Evolutionary conservation across 2,113 vertebrate species (phyloP).

Genomic region (Megaceryle maxima): DNA sequence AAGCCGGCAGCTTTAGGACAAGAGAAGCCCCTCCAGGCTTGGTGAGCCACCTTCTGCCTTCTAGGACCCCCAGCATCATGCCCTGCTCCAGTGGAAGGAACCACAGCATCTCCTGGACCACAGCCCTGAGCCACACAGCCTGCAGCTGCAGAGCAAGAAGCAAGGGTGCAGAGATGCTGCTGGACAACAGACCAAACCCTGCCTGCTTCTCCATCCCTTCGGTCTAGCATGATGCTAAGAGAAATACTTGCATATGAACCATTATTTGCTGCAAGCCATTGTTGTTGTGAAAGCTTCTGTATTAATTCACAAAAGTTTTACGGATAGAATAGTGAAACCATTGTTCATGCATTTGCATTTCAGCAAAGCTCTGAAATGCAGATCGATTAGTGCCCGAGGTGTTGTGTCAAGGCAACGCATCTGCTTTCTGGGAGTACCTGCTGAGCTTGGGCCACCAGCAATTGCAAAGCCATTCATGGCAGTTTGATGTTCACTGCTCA

Average conservation of each 20-base stretch:
- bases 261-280: neutral
- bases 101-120: neutral
- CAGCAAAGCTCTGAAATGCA: neutral
- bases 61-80: rapidly evolving
- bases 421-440: neutral
- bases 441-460: neutral
- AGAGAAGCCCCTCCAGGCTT: rapidly evolving
- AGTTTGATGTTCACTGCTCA: rapidly evolving
- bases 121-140: neutral
- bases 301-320: neutral
- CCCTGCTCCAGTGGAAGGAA: neutral
- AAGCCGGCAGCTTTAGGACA: neutral
- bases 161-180: neutral
- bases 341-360: neutral
- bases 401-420: too few relatives aligned
- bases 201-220: neutral
- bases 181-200: neutral
- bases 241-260: neutral
- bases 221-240: rapidly evolving
- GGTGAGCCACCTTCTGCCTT: neutral
- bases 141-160: neutral
- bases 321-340: neutral
- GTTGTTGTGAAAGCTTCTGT: neutral
- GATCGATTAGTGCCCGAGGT: rapidly evolving
- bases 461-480: rapidly evolving